A percentile compares a stretch with the other conserved stretches of the same genome.
Evolutionary conservation across 2,797 vertebrate genomes (phyloP).

Genomic region (Lophotriccus pileatus): DNA sequence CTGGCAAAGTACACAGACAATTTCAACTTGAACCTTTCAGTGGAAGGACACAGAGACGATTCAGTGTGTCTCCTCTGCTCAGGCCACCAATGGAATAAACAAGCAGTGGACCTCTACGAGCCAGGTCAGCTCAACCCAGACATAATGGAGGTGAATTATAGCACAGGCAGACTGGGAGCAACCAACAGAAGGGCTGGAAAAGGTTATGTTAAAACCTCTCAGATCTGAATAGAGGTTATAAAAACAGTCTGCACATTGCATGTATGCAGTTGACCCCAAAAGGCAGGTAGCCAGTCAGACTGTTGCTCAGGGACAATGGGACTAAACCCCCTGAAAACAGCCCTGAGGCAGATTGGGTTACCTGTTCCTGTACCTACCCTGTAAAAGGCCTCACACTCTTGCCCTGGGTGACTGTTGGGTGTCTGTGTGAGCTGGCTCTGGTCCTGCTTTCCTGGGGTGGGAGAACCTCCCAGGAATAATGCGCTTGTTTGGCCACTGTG

Average conservation of each 20-base stretch:
- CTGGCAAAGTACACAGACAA: not conserved
- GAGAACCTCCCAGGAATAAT: not conserved
- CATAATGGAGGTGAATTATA: constrained; percentile 4
- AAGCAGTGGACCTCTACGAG: not conserved
- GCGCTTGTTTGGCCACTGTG: not conserved
- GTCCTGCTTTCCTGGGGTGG: not conserved
- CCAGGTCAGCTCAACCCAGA: not conserved
- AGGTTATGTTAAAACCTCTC: not conserved
- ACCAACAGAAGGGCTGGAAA: not conserved
- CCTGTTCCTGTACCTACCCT: not conserved
- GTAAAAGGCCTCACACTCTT: not conserved
- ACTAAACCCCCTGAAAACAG: not conserved
- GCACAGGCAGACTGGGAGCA: not conserved
- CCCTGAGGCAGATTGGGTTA: not conserved
- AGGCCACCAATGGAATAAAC: not conserved
- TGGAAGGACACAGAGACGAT: not conserved
- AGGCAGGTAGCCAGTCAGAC: not conserved
- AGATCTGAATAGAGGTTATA: not conserved
- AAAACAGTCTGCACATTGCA: not conserved
- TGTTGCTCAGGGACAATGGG: not conserved
- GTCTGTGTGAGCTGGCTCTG: not conserved
- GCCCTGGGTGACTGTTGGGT: not conserved
- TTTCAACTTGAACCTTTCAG: not conserved
- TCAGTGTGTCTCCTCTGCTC: not conserved
- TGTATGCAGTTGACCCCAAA: not conserved